These are phyloP conservation scores for Lophotriccus pileatus DNA, from an alignment of 2,797 vertebrate species.

Conservation along the genomic window DNA sequence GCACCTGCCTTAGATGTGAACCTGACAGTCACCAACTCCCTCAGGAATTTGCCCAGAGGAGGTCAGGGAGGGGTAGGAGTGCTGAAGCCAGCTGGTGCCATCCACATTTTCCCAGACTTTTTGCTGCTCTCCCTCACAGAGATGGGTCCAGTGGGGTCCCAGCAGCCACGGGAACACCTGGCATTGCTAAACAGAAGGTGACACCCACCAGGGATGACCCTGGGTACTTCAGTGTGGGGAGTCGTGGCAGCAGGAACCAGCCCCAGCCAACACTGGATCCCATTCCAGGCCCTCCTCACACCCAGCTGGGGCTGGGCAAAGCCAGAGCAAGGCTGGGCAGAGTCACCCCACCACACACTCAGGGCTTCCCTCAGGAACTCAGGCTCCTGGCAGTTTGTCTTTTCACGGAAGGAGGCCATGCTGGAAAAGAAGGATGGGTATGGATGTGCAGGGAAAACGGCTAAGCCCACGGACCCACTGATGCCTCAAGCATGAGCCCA, in stretches of 20 bases:
- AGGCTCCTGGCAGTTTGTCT: background rate
- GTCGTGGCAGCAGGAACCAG: rapidly evolving
- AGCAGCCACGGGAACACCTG: rapidly evolving
- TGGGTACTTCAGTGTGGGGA: background rate
- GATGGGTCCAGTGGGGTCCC: background rate
- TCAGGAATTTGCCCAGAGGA: background rate
- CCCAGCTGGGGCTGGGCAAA: background rate
- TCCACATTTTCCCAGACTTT: background rate
- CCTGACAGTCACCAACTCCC: background rate
- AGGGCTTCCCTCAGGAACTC: background rate
- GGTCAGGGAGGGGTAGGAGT: background rate
- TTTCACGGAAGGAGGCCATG: background rate
- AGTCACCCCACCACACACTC: background rate
- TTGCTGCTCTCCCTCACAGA: background rate
- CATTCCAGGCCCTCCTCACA: background rate
- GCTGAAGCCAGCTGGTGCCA: background rate
- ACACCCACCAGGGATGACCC: rapidly evolving
- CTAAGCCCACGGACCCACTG: background rate
- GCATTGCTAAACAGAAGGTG: background rate
- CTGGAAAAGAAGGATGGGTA: background rate
- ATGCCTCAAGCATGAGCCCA: rapidly evolving
- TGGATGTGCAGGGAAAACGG: background rate
- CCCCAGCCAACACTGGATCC: background rate
- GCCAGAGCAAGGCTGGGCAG: background rate
- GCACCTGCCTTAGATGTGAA: background rate